Conservation (phyloP, 2,797 vertebrate genomes). For the Ibycter americanus region DNA sequence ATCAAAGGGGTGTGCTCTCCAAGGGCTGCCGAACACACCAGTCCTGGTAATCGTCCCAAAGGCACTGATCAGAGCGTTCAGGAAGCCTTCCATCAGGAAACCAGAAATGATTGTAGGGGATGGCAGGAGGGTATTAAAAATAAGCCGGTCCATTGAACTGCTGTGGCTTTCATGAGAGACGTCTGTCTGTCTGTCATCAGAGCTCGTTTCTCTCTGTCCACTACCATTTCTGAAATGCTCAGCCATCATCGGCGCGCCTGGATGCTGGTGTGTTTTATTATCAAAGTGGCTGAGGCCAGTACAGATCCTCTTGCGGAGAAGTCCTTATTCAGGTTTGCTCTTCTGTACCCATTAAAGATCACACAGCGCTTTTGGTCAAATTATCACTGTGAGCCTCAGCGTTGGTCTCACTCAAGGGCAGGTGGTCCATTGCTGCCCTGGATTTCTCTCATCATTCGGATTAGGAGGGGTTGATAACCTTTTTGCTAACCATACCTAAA, state of each 20-base stretch:
- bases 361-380: neutral
- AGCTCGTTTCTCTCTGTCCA: neutral
- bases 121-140: neutral
- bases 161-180: neutral
- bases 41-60: conserved; percentile 8
- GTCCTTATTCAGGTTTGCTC: neutral
- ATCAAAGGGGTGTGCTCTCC: neutral
- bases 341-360: neutral
- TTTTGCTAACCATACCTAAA: neutral
- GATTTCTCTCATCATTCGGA: neutral
- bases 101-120: neutral
- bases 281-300: neutral
- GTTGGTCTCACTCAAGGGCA: neutral
- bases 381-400: neutral
- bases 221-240: neutral
- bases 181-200: neutral
- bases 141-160: neutral
- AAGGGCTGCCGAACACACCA: neutral
- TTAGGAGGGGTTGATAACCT: neutral
- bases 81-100: neutral
- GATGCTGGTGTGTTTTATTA: neutral
- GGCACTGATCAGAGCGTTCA: neutral
- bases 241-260: neutral
- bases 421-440: neutral
- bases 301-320: neutral